Conservation (phyloP, 2,113 vertebrate species). For the Pachycephala philippinensis region DNA sequence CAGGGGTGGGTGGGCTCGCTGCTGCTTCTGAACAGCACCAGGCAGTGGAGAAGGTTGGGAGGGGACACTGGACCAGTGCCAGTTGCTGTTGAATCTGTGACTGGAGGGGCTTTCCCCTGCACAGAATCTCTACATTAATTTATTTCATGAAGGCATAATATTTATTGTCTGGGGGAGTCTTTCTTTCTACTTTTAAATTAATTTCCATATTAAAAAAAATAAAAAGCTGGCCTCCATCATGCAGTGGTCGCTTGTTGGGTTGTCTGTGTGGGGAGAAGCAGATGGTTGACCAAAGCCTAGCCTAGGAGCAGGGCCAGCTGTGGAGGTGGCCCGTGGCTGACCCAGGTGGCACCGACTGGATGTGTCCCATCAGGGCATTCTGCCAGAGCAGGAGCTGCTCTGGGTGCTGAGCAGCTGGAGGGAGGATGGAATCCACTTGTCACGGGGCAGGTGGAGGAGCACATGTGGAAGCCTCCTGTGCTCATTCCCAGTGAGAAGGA, state of each 20-base stretch:
- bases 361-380: not conserved
- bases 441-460: not conserved
- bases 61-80: not conserved
- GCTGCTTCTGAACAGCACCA: not conserved
- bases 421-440: not conserved
- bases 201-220: conserved; percentile 26
- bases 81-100: conserved; percentile 37
- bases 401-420: not conserved
- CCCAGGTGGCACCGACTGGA: rapidly evolving
- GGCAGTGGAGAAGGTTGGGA: not conserved
- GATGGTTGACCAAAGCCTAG: not conserved
- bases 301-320: not conserved
- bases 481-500: not conserved
- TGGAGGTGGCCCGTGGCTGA: not conserved
- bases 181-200: conserved; percentile 58
- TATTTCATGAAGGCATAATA: conserved; percentile 73
- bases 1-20: not conserved
- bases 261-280: conserved; percentile 15
- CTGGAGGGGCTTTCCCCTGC: not conserved
- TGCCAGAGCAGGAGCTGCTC: not conserved
- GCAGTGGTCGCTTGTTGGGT: not conserved
- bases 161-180: conserved; percentile 71
- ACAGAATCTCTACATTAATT: conserved; percentile 70
- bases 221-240: conserved; percentile 26
- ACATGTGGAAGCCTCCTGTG: not conserved